Conservation (phyloP, 2,888 invertebrate species). For the Thera britannica region DNA sequence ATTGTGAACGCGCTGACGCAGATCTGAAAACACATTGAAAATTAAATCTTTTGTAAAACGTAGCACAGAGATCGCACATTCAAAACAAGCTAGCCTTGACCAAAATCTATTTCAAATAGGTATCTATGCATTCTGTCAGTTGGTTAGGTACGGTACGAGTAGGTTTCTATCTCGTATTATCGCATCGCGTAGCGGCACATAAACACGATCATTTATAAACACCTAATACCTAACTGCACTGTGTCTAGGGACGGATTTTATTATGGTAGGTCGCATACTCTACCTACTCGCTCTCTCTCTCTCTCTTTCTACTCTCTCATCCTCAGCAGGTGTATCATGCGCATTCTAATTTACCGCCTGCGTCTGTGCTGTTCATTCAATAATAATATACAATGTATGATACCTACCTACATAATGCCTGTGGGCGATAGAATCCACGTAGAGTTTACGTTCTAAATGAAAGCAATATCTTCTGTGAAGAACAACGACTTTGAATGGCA, state of each 20-base stretch:
- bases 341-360: too few relatives aligned
- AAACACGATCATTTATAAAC: background rate
- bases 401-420: too few relatives aligned
- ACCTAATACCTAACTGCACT: slow-evolving; percentile 1
- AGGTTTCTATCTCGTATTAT: slow-evolving; percentile 28
- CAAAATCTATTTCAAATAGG: slow-evolving; percentile 39
- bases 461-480: too few relatives aligned
- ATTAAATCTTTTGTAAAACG: slow-evolving; percentile 21
- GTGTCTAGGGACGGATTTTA: background rate
- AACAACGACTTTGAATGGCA: too few relatives aligned
- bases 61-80: slow-evolving; percentile 31
- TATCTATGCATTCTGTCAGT: slow-evolving; percentile 28
- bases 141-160: background rate
- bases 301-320: too few relatives aligned
- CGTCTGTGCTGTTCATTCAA: too few relatives aligned
- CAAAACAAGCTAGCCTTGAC: slow-evolving; percentile 42
- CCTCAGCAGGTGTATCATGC: too few relatives aligned
- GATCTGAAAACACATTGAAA: slow-evolving; percentile 26
- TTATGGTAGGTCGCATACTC: too few relatives aligned
- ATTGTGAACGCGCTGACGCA: slow-evolving; percentile 12
- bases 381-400: too few relatives aligned
- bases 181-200: slow-evolving; percentile 17
- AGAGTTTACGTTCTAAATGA: too few relatives aligned
- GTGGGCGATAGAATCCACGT: too few relatives aligned
- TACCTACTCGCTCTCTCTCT: too few relatives aligned